Base-by-base conservation (phyloP, 2,888 invertebrate species). In the Laspeyria flexula region DNA sequence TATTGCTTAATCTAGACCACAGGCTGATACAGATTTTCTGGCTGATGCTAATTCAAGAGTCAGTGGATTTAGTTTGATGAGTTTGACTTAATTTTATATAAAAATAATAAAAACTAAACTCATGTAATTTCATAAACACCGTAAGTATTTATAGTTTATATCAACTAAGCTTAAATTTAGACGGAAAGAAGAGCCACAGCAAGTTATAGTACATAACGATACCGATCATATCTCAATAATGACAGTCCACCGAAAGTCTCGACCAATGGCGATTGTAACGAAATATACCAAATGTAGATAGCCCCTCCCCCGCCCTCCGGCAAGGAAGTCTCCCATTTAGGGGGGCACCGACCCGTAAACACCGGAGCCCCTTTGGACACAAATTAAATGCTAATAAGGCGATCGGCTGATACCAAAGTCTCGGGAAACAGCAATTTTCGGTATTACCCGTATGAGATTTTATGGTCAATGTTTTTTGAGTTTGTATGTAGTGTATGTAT, bases 331-430 rank as follows among this genome's bases (percentile, higher is more conserved):
- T 81, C 86, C 85, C 85, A 85, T 90, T 91, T 90, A 71, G 82
- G 86, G 84, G 88, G 84, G 79, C 90, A 90, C 61, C 91, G 89
- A 88, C 85, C 91, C 91, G 80, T 90, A 85, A 86, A 88, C 72
- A 71, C 81, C 55, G 46, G 54, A 67, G 57, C 59, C 87, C 88
- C 89, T 85, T 87, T 86, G 83, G 84, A 78, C 81, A 82, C 83
- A 82, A 87, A 90, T 91, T 91, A 91, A 87, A 91, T 91, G 91
- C 88, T 90, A 91, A 91, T 91, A 86, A 87, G 85, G 65, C 78
- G 86, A 86, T 86, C 81, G 75, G 53, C 75, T 65, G 86, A 86
- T 85, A 85, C 74, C 73, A 37, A 62, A 55, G 48, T 39, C 48
- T 56, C 42, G 57, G 43, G 52, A 48, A n/a, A 58, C 53, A 63